Evolutionary conservation across 2,888 invertebrate species (phyloP).

Genomic region (Charanyca ferruginea): DNA sequence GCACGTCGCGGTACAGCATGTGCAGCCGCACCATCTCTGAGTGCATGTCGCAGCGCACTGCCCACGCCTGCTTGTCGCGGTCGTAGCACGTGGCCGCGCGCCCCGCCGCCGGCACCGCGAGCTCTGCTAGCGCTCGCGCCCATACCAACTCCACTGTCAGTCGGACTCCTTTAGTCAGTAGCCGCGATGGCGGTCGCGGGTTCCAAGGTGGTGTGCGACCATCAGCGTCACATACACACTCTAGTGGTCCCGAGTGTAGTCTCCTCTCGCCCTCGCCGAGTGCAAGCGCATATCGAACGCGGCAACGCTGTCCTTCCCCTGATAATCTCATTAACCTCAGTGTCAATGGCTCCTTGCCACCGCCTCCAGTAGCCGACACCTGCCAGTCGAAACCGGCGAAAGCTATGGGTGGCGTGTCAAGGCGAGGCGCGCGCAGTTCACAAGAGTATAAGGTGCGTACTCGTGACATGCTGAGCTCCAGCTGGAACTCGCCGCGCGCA

Average conservation of each 20-base stretch:
- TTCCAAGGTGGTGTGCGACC: conserved; percentile 94
- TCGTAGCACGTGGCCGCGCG: conserved; percentile 93
- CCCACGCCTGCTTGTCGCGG: conserved; percentile 95
- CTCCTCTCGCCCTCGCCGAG: conserved; percentile 93
- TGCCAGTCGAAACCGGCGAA: conserved; percentile 97
- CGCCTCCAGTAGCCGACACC: conserved; percentile 92
- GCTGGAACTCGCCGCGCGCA: conserved; percentile 95
- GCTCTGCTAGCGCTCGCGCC: conserved; percentile 92
- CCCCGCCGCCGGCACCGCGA: conserved; percentile 90
- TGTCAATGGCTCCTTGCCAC: conserved; percentile 89
- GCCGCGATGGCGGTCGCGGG: conserved; percentile 92
- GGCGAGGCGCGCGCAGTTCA: conserved; percentile 92
- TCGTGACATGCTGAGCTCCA: conserved; percentile 95
- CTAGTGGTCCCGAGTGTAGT: conserved; percentile 93
- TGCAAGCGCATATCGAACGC: conserved; percentile 93
- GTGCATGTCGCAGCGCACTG: conserved; percentile 94
- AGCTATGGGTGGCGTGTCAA: conserved; percentile 92
- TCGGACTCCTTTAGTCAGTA: conserved; percentile 92
- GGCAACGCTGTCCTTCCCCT: conserved; percentile 95
- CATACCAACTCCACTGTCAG: conserved; percentile 94
- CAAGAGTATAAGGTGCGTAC: conserved; percentile 94
- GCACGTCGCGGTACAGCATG: conserved; percentile 94
- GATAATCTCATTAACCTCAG: conserved; percentile 93
- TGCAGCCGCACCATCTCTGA: conserved; percentile 94
- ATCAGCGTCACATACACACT: conserved; percentile 93